Evolutionary conservation across 1,140 invertebrate species (phyloP).

Genomic region (Lepidurus apus): DNA sequence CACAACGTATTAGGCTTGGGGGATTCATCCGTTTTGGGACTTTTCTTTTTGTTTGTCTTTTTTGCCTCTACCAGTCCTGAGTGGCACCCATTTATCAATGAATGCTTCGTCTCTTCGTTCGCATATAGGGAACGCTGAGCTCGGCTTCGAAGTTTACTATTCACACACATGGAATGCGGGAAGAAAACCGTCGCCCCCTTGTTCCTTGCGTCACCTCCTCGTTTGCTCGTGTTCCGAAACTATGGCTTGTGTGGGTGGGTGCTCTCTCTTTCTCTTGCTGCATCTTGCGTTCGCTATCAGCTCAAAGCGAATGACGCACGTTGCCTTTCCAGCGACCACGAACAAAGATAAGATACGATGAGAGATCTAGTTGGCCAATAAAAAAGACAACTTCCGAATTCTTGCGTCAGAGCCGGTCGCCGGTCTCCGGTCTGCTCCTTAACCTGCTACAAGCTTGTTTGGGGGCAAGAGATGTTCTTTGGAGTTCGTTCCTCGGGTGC

Average conservation of each 20-base stretch:
- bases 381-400: constrained; percentile 6
- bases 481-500: constrained; percentile 12
- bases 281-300: neutral
- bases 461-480: neutral
- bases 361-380: neutral
- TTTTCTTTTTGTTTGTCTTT: neutral
- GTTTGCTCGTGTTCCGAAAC: neutral
- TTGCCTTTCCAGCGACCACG: constrained; percentile 8
- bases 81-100: neutral
- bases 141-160: neutral
- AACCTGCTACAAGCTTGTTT: neutral
- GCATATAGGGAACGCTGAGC: neutral
- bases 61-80: neutral
- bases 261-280: neutral
- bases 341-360: constrained; percentile 11
- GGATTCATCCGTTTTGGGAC: neutral
- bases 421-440: neutral
- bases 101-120: neutral
- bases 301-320: neutral
- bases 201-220: neutral
- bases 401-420: neutral
- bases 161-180: constrained; percentile 7
- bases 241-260: constrained; percentile 17
- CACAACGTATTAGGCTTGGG: neutral
- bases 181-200: neutral